Base-by-base conservation (phyloP, 1,140 invertebrate genomes). In the Kradibia gibbosae region DNA sequence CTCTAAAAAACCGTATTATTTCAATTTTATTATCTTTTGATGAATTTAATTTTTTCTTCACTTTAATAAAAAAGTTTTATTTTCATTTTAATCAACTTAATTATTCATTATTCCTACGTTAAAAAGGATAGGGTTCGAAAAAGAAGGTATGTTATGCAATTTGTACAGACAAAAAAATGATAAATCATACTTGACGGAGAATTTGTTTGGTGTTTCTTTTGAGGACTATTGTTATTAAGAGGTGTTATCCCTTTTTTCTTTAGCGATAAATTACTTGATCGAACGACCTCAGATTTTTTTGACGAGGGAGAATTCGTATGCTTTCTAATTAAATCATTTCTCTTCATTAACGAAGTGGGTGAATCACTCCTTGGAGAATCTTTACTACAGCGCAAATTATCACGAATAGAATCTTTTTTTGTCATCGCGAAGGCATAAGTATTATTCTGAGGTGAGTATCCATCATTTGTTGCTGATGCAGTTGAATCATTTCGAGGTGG, bases 401-500 rank as follows among this genome's bases (percentile, higher is more conserved):
- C 13, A 1, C n/a, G 31, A 34, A 11, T 2, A 4, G 62, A 28
- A 67, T 67, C 28, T 22, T 39, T 67, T 34, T 39, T 39, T 8
- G 15, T 20, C 34, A 1, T 72, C 31, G 25, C 8, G 3, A 25
- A 28, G 13, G n/a, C 2, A 50, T 22, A 17, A 11, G 42, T 39
- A 28, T 7, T 20, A 50, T 72, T 72, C 50, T 22, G 39, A 34
- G 8, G 7, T 45, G 39, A 36, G 25, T n/a, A 2, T 71, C 13
- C 45, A 3, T 8, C 39, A n/a, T 71, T 28, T 0, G 5, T 15
- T n/a, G 42, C 10, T 31, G 48, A 45, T 15, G 48, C 5, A 53
- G 20, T 11, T 22, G 48, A 25, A 39, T 78, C 75, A 10, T 25
- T 65, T 28, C 60, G 73, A 13, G 81, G 75, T 25, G 81, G 81